phyloP scores from a whole-genome alignment of 2,113 vertebrate species.

The Centrocercus urophasianus region DNA sequence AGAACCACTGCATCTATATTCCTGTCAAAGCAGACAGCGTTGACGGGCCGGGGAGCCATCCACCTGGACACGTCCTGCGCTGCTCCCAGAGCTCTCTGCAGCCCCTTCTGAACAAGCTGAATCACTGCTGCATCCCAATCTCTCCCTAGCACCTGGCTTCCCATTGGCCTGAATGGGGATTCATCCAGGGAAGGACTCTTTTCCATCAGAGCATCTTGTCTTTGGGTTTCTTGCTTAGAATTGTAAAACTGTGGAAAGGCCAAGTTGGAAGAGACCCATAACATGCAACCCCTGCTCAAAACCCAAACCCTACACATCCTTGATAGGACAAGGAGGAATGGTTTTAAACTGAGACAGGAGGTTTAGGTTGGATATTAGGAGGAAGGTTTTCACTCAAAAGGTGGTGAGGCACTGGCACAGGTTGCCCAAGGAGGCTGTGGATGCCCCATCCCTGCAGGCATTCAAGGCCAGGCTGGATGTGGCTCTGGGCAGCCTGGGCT shows the following conservation, averaged over 20 bases:
- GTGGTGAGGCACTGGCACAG: too few species aligned
- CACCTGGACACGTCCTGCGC: background rate
- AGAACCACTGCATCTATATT: conserved; percentile 63
- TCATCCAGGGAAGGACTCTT: background rate
- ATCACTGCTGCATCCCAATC: background rate
- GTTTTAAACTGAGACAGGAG: too few species aligned
- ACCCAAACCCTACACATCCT: background rate
- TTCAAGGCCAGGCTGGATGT: too few species aligned
- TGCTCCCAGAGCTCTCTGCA: background rate
- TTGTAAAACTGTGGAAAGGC: background rate
- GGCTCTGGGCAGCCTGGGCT: too few species aligned
- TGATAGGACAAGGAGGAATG: too few species aligned
- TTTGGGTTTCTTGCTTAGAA: background rate
- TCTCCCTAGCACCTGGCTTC: rapidly evolving
- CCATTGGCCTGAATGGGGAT: background rate
- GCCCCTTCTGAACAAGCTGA: background rate
- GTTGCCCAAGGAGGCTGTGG: too few species aligned
- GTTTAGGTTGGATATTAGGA: too few species aligned
- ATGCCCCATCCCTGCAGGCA: too few species aligned
- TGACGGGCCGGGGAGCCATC: conserved; percentile 16
- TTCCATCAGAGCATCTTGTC: background rate
- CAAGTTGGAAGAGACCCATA: background rate
- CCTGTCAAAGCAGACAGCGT: conserved; percentile 59
- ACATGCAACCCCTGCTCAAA: background rate
- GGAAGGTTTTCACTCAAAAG: too few species aligned